Evolutionary conservation across 2,113 vertebrate genomes (phyloP), one percentile per base, ranked within the genome.

Genomic region (Notarius lentiginosus): DNA sequence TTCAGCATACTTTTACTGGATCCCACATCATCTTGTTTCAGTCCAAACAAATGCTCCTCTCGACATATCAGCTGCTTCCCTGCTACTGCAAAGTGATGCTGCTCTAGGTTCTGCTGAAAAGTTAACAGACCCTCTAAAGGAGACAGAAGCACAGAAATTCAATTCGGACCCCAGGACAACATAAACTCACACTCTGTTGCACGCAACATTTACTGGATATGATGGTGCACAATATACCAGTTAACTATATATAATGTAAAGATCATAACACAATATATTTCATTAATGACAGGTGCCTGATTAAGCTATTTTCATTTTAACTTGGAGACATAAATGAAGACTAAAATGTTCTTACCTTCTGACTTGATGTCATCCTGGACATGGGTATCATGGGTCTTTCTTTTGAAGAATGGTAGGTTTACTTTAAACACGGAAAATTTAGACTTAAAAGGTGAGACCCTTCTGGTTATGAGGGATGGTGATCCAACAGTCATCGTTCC

Each of bases 11-110:
- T 30, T 24, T 20, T 73, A 11, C 27, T 88, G 55, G 17, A 77
- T 86, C 77, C 93, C 84, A 11, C 84, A 18, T 60, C 87, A 86
- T 84, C 65, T 9, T 79, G 60, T 75, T 14, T 83, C 41, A 61
- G 87, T n/a, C 58, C 88, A 34, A 90, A 94, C 20, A 96, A 87
- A 82, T 72, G 89, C 27, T 93, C 93, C 90, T 98, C 96, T 88
- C 93, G 89, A 15, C 68, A 18, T 7, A 97, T 94, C 86, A 99
- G 91, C 60, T 90, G 88, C 14, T 87, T 87, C 10, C 91, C 68
- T 49, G 94, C 95, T 4, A 91, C 86, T 0, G 1, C 79, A 47
- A 93, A 90, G 12, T 0, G 58, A 0, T 18, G 1, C 0, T 24
- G 56, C 34, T 90, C 30, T 0, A 95, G 90, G 55, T 22, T 83